Evolutionary conservation across 2,113 vertebrate species (phyloP).

Genomic region (Atlantisia rogersi): DNA sequence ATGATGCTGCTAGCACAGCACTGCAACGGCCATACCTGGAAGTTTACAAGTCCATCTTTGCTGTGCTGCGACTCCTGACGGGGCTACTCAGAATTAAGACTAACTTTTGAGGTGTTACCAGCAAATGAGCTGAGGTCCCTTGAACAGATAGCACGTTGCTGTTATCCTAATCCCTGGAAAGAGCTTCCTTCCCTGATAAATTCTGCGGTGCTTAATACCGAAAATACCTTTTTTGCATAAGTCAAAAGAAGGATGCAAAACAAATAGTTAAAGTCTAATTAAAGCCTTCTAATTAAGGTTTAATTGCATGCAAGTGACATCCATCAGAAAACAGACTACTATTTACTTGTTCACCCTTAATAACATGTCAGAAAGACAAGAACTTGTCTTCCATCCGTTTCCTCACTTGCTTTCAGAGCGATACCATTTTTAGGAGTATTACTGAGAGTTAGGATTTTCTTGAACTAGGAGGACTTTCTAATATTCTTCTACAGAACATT

Average conservation of each 20-base stretch:
- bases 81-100: not conserved
- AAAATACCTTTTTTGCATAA: not conserved
- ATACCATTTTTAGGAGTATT: not conserved
- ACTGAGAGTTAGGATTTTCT: not conserved
- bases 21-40: not conserved
- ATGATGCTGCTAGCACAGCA: not conserved
- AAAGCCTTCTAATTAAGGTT: not conserved
- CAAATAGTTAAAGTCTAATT: not conserved
- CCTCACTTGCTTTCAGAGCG: not conserved
- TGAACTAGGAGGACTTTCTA: not conserved
- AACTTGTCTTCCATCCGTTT: not conserved
- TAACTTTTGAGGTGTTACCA: not conserved
- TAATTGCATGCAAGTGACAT: not conserved
- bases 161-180: not conserved
- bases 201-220: not conserved
- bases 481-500: not conserved
- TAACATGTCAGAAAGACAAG: not conserved
- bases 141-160: not conserved
- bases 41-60: not conserved
- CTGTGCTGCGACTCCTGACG: not conserved
- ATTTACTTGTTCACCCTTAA: not conserved
- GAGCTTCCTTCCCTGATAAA: not conserved
- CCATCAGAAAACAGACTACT: not conserved
- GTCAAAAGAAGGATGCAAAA: not conserved
- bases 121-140: not conserved